Evolutionary conservation across 2,888 invertebrate species (phyloP).

Genomic region (Lamproptera curius): DNA sequence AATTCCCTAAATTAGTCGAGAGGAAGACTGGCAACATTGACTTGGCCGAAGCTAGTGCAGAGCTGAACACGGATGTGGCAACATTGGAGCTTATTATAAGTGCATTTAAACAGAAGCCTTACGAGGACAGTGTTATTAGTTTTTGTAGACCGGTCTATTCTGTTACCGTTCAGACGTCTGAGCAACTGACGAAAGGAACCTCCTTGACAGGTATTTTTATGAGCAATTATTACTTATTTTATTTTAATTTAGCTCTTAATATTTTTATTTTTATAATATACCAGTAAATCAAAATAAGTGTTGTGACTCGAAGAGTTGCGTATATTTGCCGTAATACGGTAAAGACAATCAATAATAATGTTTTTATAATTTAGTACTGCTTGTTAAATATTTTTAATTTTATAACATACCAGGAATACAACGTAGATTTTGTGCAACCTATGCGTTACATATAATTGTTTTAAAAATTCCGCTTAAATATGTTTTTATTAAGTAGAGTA

Average conservation of each 20-base stretch:
- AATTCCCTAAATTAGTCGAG: constrained; percentile 56
- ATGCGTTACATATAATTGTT: no score
- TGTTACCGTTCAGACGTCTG: constrained; percentile 81
- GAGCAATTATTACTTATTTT: neutral
- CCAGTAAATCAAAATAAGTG: no score
- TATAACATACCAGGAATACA: no score
- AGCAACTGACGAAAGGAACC: constrained; percentile 80
- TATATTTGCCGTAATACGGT: no score
- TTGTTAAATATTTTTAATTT: no score
- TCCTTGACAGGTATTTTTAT: constrained; percentile 77
- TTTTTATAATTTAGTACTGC: no score
- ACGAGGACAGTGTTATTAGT: constrained; percentile 85
- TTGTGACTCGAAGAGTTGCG: no score
- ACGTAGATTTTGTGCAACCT: no score
- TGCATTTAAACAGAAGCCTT: constrained; percentile 82
- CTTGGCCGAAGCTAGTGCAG: constrained; percentile 42
- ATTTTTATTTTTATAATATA: no score
- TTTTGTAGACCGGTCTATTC: constrained; percentile 86
- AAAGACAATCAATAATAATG: no score
- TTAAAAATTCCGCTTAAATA: no score
- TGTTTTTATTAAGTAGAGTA: no score
- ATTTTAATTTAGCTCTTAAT: neutral
- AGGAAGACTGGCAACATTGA: constrained; percentile 41
- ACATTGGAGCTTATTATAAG: constrained; percentile 85
- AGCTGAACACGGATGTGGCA: constrained; percentile 79